Percentiles rank a stretch among this genome's conserved stretches.
phyloP scores from a whole-genome alignment of 2,888 invertebrate species.

The Erynnis tages region DNA sequence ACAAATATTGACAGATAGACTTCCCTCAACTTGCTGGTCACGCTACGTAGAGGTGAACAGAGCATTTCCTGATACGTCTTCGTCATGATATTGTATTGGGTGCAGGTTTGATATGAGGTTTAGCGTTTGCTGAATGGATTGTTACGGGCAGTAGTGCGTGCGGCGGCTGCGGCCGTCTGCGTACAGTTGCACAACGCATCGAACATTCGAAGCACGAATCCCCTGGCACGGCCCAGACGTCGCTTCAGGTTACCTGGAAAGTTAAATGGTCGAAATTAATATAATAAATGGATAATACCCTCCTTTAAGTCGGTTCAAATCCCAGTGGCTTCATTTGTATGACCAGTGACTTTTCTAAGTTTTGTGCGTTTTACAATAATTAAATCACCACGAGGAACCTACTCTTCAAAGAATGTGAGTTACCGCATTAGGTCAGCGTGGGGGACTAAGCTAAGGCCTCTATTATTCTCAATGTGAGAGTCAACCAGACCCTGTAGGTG shows the following conservation, averaged over 20 bases:
- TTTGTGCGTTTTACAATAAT: no score
- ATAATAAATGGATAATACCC: not conserved
- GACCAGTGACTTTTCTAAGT: no score
- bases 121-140: constrained; percentile 73
- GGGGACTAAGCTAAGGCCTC: no score
- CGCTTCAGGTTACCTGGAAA: constrained; percentile 80
- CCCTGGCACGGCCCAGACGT: constrained; percentile 82
- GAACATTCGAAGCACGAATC: constrained; percentile 82
- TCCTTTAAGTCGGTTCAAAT: not conserved
- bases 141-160: constrained; percentile 71
- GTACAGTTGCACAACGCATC: constrained; percentile 85
- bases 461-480: no score
- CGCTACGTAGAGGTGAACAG: no score
- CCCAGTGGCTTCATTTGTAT: no score
- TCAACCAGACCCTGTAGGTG: no score
- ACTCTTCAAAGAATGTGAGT: no score
- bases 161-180: constrained; percentile 80
- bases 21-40: no score
- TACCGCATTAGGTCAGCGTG: no score
- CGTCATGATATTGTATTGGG: constrained; percentile 8
- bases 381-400: no score
- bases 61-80: constrained; percentile 5
- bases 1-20: no score
- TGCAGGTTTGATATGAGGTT: constrained; percentile 25
- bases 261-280: not conserved